Conservation (phyloP, 2,888 invertebrate species). For the Octodonta nipae region DNA sequence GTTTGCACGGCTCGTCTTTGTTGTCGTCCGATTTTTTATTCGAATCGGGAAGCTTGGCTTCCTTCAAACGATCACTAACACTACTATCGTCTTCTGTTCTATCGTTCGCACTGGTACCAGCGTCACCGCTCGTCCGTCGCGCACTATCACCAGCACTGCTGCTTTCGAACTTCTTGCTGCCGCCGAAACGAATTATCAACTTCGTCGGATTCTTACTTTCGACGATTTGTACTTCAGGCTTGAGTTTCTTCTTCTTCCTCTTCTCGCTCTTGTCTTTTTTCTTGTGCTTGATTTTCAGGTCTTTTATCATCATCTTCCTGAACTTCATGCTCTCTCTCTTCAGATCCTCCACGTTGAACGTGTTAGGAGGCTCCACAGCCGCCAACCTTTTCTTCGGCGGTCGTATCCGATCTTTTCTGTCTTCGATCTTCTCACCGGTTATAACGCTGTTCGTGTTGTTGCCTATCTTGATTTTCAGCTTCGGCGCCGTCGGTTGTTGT, state of each 20-base stretch:
- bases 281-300: constrained; percentile 58
- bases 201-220: constrained; percentile 49
- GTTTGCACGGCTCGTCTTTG: constrained; percentile 29
- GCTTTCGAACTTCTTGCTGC: constrained; percentile 29
- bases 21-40: constrained; percentile 3
- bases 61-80: constrained; percentile 10
- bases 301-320: constrained; percentile 70
- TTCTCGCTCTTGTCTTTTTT: constrained; percentile 41
- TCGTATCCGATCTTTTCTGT: constrained; percentile 41
- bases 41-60: constrained; percentile 1
- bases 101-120: constrained; percentile 12
- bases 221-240: constrained; percentile 41
- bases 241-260: constrained; percentile 43
- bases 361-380: constrained; percentile 34
- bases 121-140: constrained; percentile 24
- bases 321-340: constrained; percentile 79
- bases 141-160: constrained; percentile 15
- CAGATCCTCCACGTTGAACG: constrained; percentile 65
- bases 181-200: constrained; percentile 61
- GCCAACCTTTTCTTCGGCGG: constrained; percentile 74
- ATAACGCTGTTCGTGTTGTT: constrained; percentile 38
- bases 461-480: constrained; percentile 61
- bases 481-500: constrained; percentile 24
- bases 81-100: constrained; percentile 23
- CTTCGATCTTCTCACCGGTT: constrained; percentile 33